Evolutionary conservation across 2,888 invertebrate species (phyloP).

Genomic region (Drosophila sordidapex): DNA sequence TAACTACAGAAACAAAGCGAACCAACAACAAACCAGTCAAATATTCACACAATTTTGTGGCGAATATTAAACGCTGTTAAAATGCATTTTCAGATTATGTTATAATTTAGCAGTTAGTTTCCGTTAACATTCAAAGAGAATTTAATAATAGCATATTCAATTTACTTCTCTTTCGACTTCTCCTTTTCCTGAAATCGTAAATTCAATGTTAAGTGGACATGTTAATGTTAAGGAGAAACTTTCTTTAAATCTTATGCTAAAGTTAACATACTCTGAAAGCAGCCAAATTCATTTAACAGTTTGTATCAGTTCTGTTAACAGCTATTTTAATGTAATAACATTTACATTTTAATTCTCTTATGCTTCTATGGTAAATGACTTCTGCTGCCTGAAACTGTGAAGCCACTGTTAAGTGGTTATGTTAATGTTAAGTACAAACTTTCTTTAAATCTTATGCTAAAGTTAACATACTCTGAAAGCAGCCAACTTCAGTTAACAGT

Average conservation of each 20-base stretch:
- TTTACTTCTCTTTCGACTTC: neutral
- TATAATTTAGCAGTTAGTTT: neutral
- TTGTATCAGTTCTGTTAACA: no score
- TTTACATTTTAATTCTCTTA: constrained; percentile 12
- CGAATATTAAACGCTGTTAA: constrained; percentile 8
- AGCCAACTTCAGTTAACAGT: neutral
- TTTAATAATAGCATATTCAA: neutral
- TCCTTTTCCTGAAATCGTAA: neutral
- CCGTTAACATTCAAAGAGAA: neutral
- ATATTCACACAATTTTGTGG: constrained; percentile 18
- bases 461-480: neutral
- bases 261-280: neutral
- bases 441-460: neutral
- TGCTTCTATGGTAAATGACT: neutral
- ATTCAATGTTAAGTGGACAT: neutral
- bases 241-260: neutral
- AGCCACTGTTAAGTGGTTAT: neutral
- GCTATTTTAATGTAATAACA: neutral
- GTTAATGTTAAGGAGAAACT: neutral
- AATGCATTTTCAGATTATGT: neutral
- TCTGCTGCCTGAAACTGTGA: neutral
- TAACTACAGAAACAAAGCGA: constrained; percentile 59
- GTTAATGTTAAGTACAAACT: neutral
- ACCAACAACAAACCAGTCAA: constrained; percentile 27
- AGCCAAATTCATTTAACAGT: neutral